Conservation (phyloP, 2,888 invertebrate genomes). For the Tanytarsus gracilentus region DNA sequence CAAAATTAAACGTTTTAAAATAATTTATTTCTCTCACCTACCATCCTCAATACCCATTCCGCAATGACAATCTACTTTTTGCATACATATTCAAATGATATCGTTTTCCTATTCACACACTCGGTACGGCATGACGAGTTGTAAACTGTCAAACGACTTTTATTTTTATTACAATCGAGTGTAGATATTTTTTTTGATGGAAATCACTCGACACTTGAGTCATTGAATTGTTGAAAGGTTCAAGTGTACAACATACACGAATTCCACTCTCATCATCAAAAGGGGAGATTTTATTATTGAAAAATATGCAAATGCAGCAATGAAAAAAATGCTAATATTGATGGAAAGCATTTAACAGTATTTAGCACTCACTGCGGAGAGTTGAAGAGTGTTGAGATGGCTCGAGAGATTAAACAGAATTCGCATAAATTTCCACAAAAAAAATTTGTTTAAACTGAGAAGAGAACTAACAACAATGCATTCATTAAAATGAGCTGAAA, state of each 20-base stretch:
- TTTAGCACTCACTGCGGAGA: neutral
- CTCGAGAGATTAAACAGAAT: neutral
- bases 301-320: conserved; percentile 17
- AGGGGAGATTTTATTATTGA: neutral
- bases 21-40: no score
- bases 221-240: no score
- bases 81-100: no score
- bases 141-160: conserved; percentile 6
- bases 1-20: no score
- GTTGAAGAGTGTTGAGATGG: neutral
- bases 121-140: conserved; percentile 6
- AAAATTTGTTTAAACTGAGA: neutral
- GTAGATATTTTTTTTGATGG: neutral
- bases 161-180: neutral
- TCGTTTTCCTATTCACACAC: no score
- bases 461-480: neutral
- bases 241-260: no score
- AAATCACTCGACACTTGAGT: no score
- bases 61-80: no score
- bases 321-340: conserved; percentile 20
- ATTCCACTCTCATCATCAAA: neutral
- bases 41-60: no score
- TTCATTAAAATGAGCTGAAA: no score
- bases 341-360: conserved; percentile 17
- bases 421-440: neutral